Evolutionary conservation across 2,888 invertebrate genomes (phyloP).

Genomic region (Gortyna flavago): DNA sequence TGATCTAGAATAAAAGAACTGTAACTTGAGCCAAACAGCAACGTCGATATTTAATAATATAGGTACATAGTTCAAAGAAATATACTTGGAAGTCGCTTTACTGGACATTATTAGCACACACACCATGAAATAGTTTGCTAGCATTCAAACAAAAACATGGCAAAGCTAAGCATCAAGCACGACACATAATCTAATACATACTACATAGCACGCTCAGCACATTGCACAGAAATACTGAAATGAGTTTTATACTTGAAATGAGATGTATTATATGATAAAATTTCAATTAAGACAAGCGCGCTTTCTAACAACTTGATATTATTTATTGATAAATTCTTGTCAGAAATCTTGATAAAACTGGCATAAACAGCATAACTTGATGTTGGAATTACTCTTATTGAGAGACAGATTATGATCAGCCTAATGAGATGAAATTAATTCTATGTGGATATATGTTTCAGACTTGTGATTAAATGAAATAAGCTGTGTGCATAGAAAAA

Average conservation of each 20-base stretch:
- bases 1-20: conserved; percentile 23
- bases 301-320: background rate
- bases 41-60: background rate
- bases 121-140: conserved; percentile 2
- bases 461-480: background rate
- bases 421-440: background rate
- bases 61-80: conserved; percentile 2
- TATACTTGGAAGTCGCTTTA: conserved; percentile 9
- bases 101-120: background rate
- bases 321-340: background rate
- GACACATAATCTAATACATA: background rate
- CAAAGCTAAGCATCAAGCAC: background rate
- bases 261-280: background rate
- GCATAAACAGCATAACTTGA: background rate
- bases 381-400: too few relatives aligned
- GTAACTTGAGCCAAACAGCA: conserved; percentile 23
- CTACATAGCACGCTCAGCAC: background rate
- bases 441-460: background rate
- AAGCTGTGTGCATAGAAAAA: background rate
- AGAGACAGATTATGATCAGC: background rate
- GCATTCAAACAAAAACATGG: conserved; percentile 1
- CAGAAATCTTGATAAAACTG: background rate
- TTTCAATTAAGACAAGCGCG: background rate
- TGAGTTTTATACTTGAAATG: background rate
- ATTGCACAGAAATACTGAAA: background rate